Base-by-base conservation (phyloP, 1,140 invertebrate species). In the Anastatus disparis region DNA sequence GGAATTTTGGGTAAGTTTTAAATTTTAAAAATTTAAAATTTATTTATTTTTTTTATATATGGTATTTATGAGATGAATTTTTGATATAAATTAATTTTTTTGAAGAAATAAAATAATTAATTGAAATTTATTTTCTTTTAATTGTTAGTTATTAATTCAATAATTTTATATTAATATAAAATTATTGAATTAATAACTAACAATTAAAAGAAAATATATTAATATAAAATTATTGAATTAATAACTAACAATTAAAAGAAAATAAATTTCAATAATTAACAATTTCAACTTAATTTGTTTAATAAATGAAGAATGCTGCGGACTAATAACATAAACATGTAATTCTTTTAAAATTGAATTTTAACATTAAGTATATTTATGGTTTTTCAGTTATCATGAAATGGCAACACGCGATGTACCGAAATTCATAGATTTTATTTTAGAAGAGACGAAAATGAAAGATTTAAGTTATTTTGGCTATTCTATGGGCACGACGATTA, bases 391-490 rank as follows among this genome's bases (percentile, higher is more conserved):
- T 12, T 64, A 64, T 26, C 61, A 64, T 46, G 63, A 65, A 12
- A 65, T 65, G 13, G 48, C 31, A 7, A 3, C n/a, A 17, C 26
- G 55, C 15, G 50, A 55, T 20, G 1, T 55, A 2, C 26, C 13
- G 3, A 15, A 48, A 1, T 53, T 55, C 35, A 55, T 94, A 20
- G 88, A 93, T 74, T 88, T 88, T 69, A 86, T 92, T 6, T 74
- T 93, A 27, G 87, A 88, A 42, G 86, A 89, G 58, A 89, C 88
- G 2, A 85, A 87, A 8, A 80, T 81, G 74, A 81, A 81, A 29
- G 75, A 82, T n/a, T 61, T 91, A 2, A 81, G 87, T 56, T 93
- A 87, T 76, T 72, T 88, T 20, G 88, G 88, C 24, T 87, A 89
- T 76, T 89, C 88, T 22, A 85, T 89, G 88, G 88, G 88, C 0